A percentile compares a stretch with the other conserved stretches of the same genome.
Conservation (phyloP, 2,888 invertebrate species). For the Leptopilina syphax region DNA sequence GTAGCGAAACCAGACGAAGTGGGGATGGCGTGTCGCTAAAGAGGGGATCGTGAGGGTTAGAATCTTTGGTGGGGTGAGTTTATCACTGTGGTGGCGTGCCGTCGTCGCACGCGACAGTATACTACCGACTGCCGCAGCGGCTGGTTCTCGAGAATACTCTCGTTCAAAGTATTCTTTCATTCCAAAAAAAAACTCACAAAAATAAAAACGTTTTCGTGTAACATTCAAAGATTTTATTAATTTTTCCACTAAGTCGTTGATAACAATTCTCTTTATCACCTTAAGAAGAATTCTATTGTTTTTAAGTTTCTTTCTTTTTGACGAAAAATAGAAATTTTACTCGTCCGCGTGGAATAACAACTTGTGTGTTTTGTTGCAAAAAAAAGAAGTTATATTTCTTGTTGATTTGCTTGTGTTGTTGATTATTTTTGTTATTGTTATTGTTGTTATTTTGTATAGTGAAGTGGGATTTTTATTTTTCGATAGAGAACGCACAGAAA, state of each 20-base stretch:
- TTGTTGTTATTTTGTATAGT: slow-evolving; percentile 46
- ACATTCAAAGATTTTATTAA: no score
- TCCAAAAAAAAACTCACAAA: background rate
- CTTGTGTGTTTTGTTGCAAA: no score
- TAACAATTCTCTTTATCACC: no score
- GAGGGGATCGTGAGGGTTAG: slow-evolving; percentile 38
- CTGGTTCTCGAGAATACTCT: slow-evolving; percentile 60
- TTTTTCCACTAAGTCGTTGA: no score
- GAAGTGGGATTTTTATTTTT: slow-evolving; percentile 35
- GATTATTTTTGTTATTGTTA: no score
- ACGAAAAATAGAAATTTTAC: background rate
- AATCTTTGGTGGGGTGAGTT: slow-evolving; percentile 58
- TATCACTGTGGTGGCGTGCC: slow-evolving; percentile 70
- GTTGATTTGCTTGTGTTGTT: no score
- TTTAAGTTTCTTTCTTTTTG: no score
- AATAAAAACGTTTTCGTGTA: background rate
- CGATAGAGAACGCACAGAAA: slow-evolving; percentile 32
- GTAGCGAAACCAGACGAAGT: slow-evolving; percentile 26
- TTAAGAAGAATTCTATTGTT: no score
- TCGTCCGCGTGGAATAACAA: background rate
- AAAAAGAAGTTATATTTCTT: no score
- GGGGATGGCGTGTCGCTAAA: slow-evolving; percentile 45
- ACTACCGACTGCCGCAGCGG: slow-evolving; percentile 71
- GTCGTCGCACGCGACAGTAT: slow-evolving; percentile 75
- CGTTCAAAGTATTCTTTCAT: background rate